These are phyloP conservation scores for Choloepus didactylus DNA, from an alignment of 2,797 vertebrate species.

Conservation along the genomic window DNA sequence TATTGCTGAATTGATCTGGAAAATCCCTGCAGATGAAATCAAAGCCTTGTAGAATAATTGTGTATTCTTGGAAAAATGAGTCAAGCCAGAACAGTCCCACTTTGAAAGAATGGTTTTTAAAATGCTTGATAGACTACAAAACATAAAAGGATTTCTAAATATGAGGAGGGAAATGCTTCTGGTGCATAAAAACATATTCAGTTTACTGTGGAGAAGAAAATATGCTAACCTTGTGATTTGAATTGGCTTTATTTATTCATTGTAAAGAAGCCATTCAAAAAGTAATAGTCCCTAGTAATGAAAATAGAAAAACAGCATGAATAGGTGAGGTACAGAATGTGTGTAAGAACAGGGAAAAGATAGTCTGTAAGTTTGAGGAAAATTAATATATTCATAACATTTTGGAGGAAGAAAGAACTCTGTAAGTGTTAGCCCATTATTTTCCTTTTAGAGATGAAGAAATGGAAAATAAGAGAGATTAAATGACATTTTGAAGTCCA, in stretches of 20 bases:
- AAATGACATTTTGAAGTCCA: constrained; percentile 9
- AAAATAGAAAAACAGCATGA: constrained; percentile 37
- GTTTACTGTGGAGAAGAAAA: constrained; percentile 51
- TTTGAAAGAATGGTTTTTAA: constrained; percentile 66
- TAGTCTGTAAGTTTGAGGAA: not conserved
- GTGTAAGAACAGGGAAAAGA: not conserved
- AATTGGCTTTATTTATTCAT: constrained; percentile 75
- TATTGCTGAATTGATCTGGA: constrained; percentile 52
- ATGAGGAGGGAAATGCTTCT: constrained; percentile 49
- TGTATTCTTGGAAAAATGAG: constrained; percentile 42
- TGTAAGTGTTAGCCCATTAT: not conserved
- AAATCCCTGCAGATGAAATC: constrained; percentile 67
- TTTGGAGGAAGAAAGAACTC: constrained; percentile 25
- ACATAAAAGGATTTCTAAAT: constrained; percentile 66
- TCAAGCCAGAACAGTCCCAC: constrained; percentile 51
- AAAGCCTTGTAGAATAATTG: constrained; percentile 54
- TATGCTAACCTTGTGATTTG: constrained; percentile 58
- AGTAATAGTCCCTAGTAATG: constrained; percentile 64
- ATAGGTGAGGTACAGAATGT: not conserved
- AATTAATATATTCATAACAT: constrained; percentile 57
- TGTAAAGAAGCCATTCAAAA: constrained; percentile 72
- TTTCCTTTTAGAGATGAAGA: constrained; percentile 27
- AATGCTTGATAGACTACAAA: constrained; percentile 66
- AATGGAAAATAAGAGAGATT: not conserved
- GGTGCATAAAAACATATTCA: constrained; percentile 45